Base-by-base conservation (phyloP, 2,797 vertebrate species). In the Anguilla megastoma region DNA sequence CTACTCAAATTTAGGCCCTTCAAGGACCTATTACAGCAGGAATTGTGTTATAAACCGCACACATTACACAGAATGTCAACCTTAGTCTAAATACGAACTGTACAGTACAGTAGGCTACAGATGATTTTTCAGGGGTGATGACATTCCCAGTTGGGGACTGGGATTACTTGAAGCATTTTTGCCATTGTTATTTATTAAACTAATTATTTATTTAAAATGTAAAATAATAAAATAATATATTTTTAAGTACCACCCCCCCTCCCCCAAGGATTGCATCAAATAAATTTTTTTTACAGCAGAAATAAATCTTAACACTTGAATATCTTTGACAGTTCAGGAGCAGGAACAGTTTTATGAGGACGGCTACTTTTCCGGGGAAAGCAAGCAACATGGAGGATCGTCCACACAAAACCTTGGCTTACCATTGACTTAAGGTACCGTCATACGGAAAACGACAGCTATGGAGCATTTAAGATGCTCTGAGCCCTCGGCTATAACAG, bases 1-100 rank as follows among this genome's bases (percentile, higher is more conserved):
- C 94, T 95, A 95, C 95, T 95, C 96, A 95, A 95, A 96, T 96
- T 95, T 93, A 93, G 92, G 93, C 95, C 94, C 93, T 95, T 95
- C 95, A 96, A 95, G 94, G 94, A 21, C 24, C 79, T 50, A 24
- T 82, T 82, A 24, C 24, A 14, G 27, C 74, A 33, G 9, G 14
- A 27, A 30, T 80, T 94, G 93, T 91, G 91, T 92, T 92, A 91
- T 91, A 79, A 92, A 95, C 92, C 94, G 94, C 94, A 96, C 91
- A 86, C 91, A 95, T 93, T 94, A 91, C 93, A 90, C 94, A 93
- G 94, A 95, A 95, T 79, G 41, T 50, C 41, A 10, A n/a, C 41
- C 54, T 48, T 33, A 92, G 94, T 94, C 94, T 94, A 89, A 89
- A 58, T 85, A 91, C 93, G 92, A 92, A 91, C 88, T 84, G 91